These are phyloP conservation scores for Ochotona curzoniae DNA, from an alignment of 2,113 vertebrate species.

Conservation along the genomic window DNA sequence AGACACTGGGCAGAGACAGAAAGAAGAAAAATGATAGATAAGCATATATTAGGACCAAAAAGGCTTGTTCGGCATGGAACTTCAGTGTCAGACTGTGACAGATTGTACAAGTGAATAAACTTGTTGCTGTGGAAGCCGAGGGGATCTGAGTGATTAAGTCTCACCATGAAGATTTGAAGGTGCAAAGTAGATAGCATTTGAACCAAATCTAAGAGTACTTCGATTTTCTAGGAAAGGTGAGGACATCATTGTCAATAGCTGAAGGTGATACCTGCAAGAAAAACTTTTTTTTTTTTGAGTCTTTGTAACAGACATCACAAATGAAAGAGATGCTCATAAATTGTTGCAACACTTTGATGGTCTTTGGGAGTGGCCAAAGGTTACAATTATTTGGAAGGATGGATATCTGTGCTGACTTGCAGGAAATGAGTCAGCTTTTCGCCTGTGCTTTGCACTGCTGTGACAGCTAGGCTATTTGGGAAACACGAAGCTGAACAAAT, in stretches of 20 bases:
- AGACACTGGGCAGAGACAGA: background rate
- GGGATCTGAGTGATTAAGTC: background rate
- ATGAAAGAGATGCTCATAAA: slow-evolving; percentile 59
- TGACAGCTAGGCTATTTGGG: background rate
- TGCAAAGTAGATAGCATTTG: background rate
- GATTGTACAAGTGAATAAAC: background rate
- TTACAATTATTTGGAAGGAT: slow-evolving; percentile 43
- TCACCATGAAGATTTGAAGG: background rate
- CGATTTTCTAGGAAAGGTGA: slow-evolving; percentile 26
- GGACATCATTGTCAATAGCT: background rate
- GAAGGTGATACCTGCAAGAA: background rate
- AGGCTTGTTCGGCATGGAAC: background rate
- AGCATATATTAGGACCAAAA: background rate
- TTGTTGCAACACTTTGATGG: slow-evolving; percentile 30
- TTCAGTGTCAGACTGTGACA: background rate
- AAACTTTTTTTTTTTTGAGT: slow-evolving; percentile 29
- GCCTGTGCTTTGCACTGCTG: slow-evolving; percentile 19
- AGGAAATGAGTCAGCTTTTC: slow-evolving; percentile 71
- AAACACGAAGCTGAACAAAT: slow-evolving; percentile 32
- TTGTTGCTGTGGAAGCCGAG: background rate
- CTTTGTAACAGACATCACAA: slow-evolving; percentile 41
- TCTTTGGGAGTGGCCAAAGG: background rate
- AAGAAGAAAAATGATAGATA: background rate
- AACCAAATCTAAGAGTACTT: slow-evolving; percentile 4
- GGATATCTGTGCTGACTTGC: slow-evolving; percentile 12